These are phyloP conservation scores for Zaprionus lachaisei DNA, from an alignment of 1,140 invertebrate species.

Conservation along the genomic window DNA sequence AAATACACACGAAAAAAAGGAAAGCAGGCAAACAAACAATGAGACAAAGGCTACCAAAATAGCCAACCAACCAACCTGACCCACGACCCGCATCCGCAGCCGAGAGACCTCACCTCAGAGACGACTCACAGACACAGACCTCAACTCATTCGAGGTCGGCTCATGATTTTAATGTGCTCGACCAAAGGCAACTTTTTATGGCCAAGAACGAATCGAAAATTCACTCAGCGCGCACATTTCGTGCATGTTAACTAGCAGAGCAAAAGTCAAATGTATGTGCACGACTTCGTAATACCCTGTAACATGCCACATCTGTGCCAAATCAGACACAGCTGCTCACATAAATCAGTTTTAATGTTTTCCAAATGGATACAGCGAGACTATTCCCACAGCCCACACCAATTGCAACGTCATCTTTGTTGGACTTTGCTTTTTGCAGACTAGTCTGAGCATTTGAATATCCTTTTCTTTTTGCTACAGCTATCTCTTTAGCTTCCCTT, in stretches of 20 bases:
- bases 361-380: background rate
- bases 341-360: slow-evolving; percentile 44
- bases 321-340: background rate
- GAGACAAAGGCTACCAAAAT: slow-evolving; percentile 62
- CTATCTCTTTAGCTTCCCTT: slow-evolving; percentile 22
- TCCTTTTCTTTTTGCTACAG: slow-evolving; percentile 31
- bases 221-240: slow-evolving; percentile 71
- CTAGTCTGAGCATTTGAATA: slow-evolving; percentile 52
- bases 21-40: slow-evolving; percentile 52
- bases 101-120: slow-evolving; percentile 42
- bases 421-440: slow-evolving; percentile 1
- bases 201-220: slow-evolving; percentile 66
- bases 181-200: background rate
- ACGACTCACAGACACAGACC: background rate
- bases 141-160: slow-evolving; percentile 21
- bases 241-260: slow-evolving; percentile 60
- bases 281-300: slow-evolving; percentile 34
- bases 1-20: slow-evolving; percentile 57
- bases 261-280: background rate
- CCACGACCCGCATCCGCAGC: slow-evolving; percentile 1
- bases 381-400: background rate
- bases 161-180: slow-evolving; percentile 65
- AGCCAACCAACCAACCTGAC: slow-evolving; percentile 18
- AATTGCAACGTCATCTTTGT: slow-evolving; percentile 21
- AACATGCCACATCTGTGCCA: background rate